Evolutionary conservation across 2,797 vertebrate genomes (phyloP).

Genomic region (Sebastes diploproa): DNA sequence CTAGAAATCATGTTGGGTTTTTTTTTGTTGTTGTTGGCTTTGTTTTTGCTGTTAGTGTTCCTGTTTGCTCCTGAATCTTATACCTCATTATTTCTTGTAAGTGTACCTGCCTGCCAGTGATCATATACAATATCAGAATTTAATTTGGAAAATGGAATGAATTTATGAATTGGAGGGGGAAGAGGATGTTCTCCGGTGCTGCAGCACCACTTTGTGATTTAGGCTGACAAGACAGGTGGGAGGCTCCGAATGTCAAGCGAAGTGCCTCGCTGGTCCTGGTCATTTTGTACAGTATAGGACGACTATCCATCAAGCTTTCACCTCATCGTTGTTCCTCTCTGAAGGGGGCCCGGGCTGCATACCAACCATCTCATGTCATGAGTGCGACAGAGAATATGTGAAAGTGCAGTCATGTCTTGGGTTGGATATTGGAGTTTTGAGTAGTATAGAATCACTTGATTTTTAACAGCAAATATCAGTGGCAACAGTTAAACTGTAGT

Average conservation of each 20-base stretch:
- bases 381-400: not conserved
- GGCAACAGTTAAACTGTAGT: not conserved
- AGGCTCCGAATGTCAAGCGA: constrained; percentile 5
- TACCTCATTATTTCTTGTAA: not conserved
- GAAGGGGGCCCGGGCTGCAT: constrained; percentile 2
- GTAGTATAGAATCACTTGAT: not conserved
- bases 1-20: not conserved
- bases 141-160: constrained; percentile 47
- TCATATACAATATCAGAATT: constrained; percentile 11
- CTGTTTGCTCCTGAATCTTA: not conserved
- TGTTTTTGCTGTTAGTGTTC: not conserved
- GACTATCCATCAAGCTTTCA: constrained; percentile 14
- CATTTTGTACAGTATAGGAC: not conserved
- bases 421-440: not conserved
- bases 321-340: constrained; percentile 1
- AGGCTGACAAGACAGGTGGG: constrained; percentile 9
- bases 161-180: constrained; percentile 22
- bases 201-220: constrained; percentile 38
- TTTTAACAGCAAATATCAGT: not conserved
- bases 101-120: constrained; percentile 2
- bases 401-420: not conserved
- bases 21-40: not conserved
- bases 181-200: not conserved
- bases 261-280: constrained; percentile 17
- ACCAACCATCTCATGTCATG: not conserved